phyloP scores from a whole-genome alignment of 2,113 vertebrate genomes.

The Herpetotheres cachinnans region DNA sequence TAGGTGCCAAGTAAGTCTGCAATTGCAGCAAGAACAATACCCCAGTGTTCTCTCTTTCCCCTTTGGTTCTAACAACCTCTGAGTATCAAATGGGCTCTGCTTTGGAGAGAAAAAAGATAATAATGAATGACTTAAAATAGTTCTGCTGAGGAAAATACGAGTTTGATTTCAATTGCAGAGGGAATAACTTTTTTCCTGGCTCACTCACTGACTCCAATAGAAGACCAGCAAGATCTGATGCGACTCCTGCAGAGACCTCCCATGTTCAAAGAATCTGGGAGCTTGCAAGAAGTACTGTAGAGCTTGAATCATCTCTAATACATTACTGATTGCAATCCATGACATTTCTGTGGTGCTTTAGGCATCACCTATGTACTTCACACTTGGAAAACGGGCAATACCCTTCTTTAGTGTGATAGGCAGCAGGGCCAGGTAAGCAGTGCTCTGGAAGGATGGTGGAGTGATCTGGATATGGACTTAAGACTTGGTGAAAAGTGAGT shows the following conservation, averaged over 20 bases:
- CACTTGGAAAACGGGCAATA: background rate
- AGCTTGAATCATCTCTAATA: background rate
- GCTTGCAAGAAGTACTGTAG: background rate
- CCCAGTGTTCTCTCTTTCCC: constrained; percentile 25
- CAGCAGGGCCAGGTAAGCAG: background rate
- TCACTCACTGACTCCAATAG: background rate
- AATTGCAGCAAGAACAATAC: constrained; percentile 55
- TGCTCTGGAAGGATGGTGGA: background rate
- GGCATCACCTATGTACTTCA: background rate
- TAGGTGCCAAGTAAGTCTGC: constrained; percentile 38
- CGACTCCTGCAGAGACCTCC: background rate
- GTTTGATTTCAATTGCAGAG: constrained; percentile 61
- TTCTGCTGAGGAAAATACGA: constrained; percentile 53
- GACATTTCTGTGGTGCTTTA: background rate
- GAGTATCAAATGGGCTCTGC: constrained; percentile 42
- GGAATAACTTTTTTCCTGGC: constrained; percentile 15
- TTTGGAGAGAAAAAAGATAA: constrained; percentile 58
- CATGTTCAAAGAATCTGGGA: background rate
- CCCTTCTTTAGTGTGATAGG: background rate
- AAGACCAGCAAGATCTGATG: constrained; percentile 8
- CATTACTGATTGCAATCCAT: background rate
- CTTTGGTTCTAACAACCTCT: constrained; percentile 43
- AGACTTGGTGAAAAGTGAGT: background rate
- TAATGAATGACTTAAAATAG: constrained; percentile 72
- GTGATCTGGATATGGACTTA: background rate